Evolutionary conservation across 2,797 vertebrate species (phyloP).

Genomic region (Micropoecilia bifurca): DNA sequence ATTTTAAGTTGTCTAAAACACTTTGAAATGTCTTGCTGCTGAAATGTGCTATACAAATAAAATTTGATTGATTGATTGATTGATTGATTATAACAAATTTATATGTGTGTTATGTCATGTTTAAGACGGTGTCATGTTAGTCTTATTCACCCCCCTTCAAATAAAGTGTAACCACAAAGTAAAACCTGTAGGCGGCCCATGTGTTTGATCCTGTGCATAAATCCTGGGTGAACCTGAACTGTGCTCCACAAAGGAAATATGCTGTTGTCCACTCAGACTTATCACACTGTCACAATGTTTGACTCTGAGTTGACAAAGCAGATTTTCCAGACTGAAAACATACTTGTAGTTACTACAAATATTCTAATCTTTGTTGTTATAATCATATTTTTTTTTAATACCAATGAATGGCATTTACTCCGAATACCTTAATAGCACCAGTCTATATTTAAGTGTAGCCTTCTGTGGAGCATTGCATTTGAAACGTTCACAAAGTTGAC

Average conservation of each 20-base stretch:
- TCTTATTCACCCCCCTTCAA: too few species aligned
- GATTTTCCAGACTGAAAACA: slow-evolving; percentile 26
- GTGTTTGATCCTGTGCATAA: slow-evolving; percentile 12
- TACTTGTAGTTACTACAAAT: slow-evolving; percentile 21
- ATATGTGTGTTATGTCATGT: too few species aligned
- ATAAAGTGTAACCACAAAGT: background rate
- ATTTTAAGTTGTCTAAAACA: too few species aligned
- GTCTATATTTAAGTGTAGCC: slow-evolving; percentile 5
- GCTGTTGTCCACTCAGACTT: slow-evolving; percentile 45
- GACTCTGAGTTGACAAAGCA: slow-evolving; percentile 45
- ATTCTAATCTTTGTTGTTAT: background rate
- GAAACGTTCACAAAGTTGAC: background rate
- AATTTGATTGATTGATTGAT: too few species aligned
- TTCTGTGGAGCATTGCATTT: background rate
- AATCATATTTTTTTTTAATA: background rate
- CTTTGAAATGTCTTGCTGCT: too few species aligned
- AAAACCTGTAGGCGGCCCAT: background rate
- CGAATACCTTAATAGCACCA: background rate
- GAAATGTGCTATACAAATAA: too few species aligned
- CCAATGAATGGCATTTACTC: background rate
- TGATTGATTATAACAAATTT: too few species aligned
- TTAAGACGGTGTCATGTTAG: too few species aligned
- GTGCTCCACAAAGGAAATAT: slow-evolving; percentile 56
- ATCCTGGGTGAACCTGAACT: slow-evolving; percentile 28
- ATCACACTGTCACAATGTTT: slow-evolving; percentile 48